Base-by-base conservation (phyloP, 2,113 vertebrate genomes). In the Engystomops pustulosus region DNA sequence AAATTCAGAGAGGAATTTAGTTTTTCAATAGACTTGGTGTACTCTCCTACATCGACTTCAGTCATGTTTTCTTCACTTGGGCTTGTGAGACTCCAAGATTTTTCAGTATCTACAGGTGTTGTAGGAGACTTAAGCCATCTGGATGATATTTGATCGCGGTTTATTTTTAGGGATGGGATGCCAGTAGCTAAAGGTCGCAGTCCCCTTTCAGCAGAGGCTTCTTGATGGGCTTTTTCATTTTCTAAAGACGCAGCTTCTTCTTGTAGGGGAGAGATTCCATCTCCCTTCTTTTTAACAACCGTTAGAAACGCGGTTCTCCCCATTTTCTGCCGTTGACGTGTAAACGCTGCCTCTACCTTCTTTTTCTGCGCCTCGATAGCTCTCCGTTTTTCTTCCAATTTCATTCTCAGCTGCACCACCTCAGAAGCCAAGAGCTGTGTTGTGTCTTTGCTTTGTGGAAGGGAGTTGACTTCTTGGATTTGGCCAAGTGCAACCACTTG, bases 331-430 rank as follows among this genome's bases (percentile, higher is more conserved):
- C 98, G 93, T 85, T 99, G 97, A 51, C 92, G 93, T 0, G 96
- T 96, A 85, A 99, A 99, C 0, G 96, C 97, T 1, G 97, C 98
- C 87, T 99, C 98, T 85, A 99, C 95, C 88, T 98, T 99, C 91
- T 96, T 98, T 88, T 99, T 99, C 90, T 99, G 98, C 18, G 97
- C 97, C 90, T 99, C 98, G 17, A 99, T 99, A 7, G 98, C 97
- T 84, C 97, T 92, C 3, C 98, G 94, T 87, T 99, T 99, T 86
- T 99, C 98, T 87, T 99, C 98, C 5, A 99, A 90, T 36, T 96
- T 95, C 96, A 99, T 98, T 85, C 95, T 94, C 53, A 99, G 91
- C 62, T 99, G 95, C 0, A 98, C 96, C 96, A 99, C 97, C 90
- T 99, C 98, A 0, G 97, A 97, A 27, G 98, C 97, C 92, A 99